phyloP scores from a whole-genome alignment of 2,888 invertebrate genomes.

The Sarcophaga subvicina region DNA sequence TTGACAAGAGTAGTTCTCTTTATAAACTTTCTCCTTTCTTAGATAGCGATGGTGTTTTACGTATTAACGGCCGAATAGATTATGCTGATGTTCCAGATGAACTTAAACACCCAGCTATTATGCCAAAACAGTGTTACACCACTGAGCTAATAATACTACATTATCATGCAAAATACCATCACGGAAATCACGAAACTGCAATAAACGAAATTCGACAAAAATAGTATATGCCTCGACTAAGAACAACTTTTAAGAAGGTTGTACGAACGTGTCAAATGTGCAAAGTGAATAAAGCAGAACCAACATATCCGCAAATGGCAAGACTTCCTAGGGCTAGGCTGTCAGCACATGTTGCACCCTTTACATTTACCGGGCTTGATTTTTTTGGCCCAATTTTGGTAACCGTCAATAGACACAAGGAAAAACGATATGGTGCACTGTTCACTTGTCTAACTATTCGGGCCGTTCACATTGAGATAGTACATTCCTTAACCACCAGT shows the following conservation, averaged over 20 bases:
- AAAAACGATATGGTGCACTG: background rate
- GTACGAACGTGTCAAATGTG: slow-evolving; percentile 56
- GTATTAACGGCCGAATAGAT: slow-evolving; percentile 23
- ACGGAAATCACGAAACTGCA: slow-evolving; percentile 20
- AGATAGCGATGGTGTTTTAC: slow-evolving; percentile 10
- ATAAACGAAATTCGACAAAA: slow-evolving; percentile 15
- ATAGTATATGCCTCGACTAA: slow-evolving; percentile 46
- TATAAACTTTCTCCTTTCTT: slow-evolving; percentile 15
- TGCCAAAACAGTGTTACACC: slow-evolving; percentile 23
- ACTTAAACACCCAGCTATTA: slow-evolving; percentile 18
- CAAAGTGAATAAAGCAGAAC: slow-evolving; percentile 55
- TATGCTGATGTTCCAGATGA: slow-evolving; percentile 10
- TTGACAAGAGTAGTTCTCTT: slow-evolving; percentile 26
- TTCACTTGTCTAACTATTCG: too few relatives aligned
- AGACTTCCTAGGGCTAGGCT: background rate
- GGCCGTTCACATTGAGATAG: slow-evolving; percentile 33
- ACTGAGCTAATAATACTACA: slow-evolving; percentile 22
- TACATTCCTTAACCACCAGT: slow-evolving; percentile 1
- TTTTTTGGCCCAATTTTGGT: slow-evolving; percentile 12
- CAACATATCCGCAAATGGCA: slow-evolving; percentile 48
- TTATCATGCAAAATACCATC: slow-evolving; percentile 26
- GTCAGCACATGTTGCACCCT: slow-evolving; percentile 5
- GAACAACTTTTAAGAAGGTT: slow-evolving; percentile 47
- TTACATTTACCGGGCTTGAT: slow-evolving; percentile 34
- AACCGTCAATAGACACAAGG: too few relatives aligned